Base-by-base conservation (phyloP, 2,113 vertebrate genomes). In the Mugil cephalus region DNA sequence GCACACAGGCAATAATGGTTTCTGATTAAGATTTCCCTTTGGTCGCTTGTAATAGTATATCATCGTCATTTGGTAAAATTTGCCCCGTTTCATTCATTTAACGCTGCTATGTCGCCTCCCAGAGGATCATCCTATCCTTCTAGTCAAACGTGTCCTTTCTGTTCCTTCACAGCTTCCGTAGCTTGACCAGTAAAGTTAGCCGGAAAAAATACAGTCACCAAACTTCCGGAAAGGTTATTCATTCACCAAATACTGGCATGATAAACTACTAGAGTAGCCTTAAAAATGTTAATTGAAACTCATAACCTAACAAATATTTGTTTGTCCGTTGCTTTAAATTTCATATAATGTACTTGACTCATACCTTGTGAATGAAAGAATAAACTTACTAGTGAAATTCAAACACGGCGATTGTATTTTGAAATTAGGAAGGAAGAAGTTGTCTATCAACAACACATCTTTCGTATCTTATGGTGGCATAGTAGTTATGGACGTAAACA, bases 91-190 rank as follows among this genome's bases (percentile, higher is more conserved):
- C 4, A 73, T 19, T 35, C 9, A 24, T 11, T 2, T 17, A n/a
- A 3, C 14, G 9, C 4, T 55, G 17, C 1, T 61, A 38, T 76
- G 69, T 62, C 65, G 48, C 79, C 74, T 11, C 72, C 51, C 10
- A 72, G 69, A 38, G 69, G 66, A 61, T 13, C 2, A 4, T 46
- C 36, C 0, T 46, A 7, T 46, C n/a, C 24, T 30, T 30, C 24
- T 30, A 30, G 15, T 14, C 24, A 30, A 55, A 40, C 45, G 1
- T 42, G 0, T 0, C 0, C 9, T 1, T 17, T 34, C 0, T 11
- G 40, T 43, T 58, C 62, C 47, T 9, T 55, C 10, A 0, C 19
- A 21, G 61, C 42, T 87, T 83, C 82, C 77, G 77, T 86, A 85
- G 55, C 40, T 35, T 2, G 11, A 18, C 2, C 48, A 4, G 7